Evolutionary conservation across 1,140 invertebrate species (phyloP).

Genomic region (Drosophila oshimai): DNA sequence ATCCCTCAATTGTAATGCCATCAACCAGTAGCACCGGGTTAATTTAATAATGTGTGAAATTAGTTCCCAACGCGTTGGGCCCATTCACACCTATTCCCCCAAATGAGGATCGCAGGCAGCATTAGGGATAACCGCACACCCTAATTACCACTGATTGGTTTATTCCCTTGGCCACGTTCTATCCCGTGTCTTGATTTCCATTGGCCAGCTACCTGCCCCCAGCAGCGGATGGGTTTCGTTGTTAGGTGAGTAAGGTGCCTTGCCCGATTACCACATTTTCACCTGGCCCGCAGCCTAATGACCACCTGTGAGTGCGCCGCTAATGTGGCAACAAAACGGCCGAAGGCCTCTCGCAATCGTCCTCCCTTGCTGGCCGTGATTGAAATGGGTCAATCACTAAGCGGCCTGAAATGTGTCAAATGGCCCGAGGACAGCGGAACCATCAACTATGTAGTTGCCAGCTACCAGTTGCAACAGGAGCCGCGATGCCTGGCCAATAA

Average conservation of each 20-base stretch:
- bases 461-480: constrained; percentile 37
- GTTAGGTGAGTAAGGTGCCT: not conserved
- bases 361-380: constrained; percentile 8
- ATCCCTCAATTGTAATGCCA: not conserved
- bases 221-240: constrained; percentile 1
- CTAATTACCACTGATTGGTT: constrained; percentile 27
- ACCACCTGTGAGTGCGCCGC: constrained; percentile 24
- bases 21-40: not conserved
- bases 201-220: constrained; percentile 4
- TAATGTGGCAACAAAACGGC: constrained; percentile 63
- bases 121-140: constrained; percentile 2
- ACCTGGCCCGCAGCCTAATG: constrained; percentile 27
- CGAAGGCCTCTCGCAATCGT: constrained; percentile 9
- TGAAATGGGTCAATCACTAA: constrained; percentile 70
- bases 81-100: not conserved
- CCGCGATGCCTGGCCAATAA: constrained; percentile 28
- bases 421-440: constrained; percentile 50
- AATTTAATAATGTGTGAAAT: constrained; percentile 21
- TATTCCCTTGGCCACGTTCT: not conserved
- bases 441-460: too few species aligned
- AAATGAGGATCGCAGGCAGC: not conserved
- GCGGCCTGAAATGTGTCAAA: constrained; percentile 71
- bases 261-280: constrained; percentile 22
- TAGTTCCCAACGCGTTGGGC: not conserved
- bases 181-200: not conserved